Conservation (phyloP, 2,888 invertebrate species). For the Colletes collaris region DNA sequence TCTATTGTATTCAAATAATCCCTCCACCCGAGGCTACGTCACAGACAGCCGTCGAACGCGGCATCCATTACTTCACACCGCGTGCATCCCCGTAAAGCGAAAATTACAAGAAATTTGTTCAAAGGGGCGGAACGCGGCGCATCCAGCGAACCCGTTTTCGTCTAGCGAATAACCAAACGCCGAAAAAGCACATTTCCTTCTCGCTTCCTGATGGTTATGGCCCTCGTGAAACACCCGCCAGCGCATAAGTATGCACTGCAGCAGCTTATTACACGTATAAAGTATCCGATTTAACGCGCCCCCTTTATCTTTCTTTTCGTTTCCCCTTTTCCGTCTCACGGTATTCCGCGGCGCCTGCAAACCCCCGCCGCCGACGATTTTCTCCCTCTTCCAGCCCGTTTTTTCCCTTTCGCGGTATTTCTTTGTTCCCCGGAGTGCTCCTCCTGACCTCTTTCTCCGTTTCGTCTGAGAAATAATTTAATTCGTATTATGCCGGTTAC, state of each 20-base stretch:
- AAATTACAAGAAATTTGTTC: not conserved
- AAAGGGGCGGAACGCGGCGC: not conserved
- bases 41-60: no score
- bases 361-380: not conserved
- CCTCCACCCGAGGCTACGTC: no score
- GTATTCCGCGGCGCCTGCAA: conserved; percentile 15
- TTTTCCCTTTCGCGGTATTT: conserved; percentile 33
- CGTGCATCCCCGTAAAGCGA: not conserved
- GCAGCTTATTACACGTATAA: conserved; percentile 53
- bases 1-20: no score
- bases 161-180: conserved; percentile 24
- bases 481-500: conserved; percentile 65
- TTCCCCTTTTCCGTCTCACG: conserved; percentile 24
- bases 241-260: conserved; percentile 46
- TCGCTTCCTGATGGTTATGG: conserved; percentile 42
- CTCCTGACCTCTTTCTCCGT: conserved; percentile 51
- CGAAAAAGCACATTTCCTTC: conserved; percentile 31
- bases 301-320: conserved; percentile 44
- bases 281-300: conserved; percentile 52
- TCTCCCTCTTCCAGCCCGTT: conserved; percentile 14
- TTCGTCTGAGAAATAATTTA: conserved; percentile 65
- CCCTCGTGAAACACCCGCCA: conserved; percentile 31
- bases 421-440: conserved; percentile 36
- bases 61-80: not conserved
- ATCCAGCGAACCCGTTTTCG: conserved; percentile 6